Conservation (phyloP, 2,888 invertebrate species). For the Brachypalpus laphriformis region DNA sequence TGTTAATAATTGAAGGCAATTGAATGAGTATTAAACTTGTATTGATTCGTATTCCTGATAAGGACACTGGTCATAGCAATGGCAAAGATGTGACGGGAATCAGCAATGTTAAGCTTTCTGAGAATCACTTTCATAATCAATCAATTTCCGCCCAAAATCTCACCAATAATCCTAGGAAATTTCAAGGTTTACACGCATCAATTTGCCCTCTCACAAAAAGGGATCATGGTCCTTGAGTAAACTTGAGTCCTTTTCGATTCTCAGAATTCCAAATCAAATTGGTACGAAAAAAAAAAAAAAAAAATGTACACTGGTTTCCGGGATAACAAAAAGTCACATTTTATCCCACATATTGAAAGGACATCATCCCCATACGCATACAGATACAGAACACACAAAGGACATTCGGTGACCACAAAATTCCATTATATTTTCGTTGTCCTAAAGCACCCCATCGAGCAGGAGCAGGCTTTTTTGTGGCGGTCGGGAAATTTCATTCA, state of each 20-base stretch:
- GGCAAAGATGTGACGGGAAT: background rate
- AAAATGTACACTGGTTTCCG: background rate
- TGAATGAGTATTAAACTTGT: background rate
- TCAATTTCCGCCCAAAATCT: background rate
- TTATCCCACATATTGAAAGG: background rate
- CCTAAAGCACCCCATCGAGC: background rate
- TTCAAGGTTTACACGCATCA: background rate
- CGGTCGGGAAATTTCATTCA: conserved; percentile 17
- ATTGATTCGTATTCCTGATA: background rate
- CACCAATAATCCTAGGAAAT: background rate
- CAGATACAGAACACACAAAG: background rate
- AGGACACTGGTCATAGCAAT: background rate
- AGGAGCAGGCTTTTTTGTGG: background rate
- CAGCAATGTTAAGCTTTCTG: background rate
- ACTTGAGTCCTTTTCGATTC: conserved; percentile 2
- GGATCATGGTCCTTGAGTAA: background rate
- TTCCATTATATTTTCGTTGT: conserved; percentile 20
- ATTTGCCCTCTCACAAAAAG: background rate
- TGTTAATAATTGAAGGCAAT: background rate
- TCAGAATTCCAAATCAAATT: conserved; percentile 11
- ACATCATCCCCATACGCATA: background rate
- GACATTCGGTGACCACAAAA: conserved; percentile 18
- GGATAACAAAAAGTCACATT: conserved; percentile 7
- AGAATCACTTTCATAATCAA: background rate
- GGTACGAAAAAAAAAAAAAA: conserved; percentile 1